Evolutionary conservation across 2,113 vertebrate species (phyloP).

Genomic region (Pelecanoides urinatrix): DNA sequence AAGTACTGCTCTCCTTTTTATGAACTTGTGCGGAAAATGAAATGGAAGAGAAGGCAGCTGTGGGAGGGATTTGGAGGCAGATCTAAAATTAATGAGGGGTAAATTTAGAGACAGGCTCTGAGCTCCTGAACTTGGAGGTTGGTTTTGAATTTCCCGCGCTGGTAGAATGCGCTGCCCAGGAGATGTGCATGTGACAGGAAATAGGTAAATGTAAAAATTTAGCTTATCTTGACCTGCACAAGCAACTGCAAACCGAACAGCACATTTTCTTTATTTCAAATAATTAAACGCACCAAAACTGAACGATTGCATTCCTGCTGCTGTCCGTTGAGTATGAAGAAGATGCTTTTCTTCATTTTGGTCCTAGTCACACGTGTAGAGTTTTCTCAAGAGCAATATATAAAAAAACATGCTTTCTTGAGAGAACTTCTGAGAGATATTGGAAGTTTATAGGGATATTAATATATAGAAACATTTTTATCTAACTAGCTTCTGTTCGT

Average conservation of each 20-base stretch:
- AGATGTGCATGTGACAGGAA: background rate
- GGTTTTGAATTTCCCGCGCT: accelerated
- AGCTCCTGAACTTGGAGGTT: accelerated
- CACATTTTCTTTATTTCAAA: accelerated
- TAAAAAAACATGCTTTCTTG: background rate
- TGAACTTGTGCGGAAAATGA: background rate
- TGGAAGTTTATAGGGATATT: background rate
- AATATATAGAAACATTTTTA: background rate
- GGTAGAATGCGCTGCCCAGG: background rate
- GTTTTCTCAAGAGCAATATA: background rate
- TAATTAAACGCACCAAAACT: accelerated
- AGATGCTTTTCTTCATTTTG: background rate
- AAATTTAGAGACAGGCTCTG: accelerated
- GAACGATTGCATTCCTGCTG: accelerated
- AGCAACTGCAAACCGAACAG: background rate
- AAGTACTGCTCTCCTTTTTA: too few relatives aligned
- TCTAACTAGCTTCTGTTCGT: background rate
- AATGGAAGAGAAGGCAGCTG: background rate
- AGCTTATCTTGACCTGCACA: accelerated
- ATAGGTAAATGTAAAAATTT: accelerated
- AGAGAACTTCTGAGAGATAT: background rate
- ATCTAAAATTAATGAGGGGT: background rate
- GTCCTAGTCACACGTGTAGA: background rate
- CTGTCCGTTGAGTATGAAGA: background rate
- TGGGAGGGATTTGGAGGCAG: background rate